Evolutionary conservation across 1,140 invertebrate species (phyloP).

Genomic region (Plectus sambesii): DNA sequence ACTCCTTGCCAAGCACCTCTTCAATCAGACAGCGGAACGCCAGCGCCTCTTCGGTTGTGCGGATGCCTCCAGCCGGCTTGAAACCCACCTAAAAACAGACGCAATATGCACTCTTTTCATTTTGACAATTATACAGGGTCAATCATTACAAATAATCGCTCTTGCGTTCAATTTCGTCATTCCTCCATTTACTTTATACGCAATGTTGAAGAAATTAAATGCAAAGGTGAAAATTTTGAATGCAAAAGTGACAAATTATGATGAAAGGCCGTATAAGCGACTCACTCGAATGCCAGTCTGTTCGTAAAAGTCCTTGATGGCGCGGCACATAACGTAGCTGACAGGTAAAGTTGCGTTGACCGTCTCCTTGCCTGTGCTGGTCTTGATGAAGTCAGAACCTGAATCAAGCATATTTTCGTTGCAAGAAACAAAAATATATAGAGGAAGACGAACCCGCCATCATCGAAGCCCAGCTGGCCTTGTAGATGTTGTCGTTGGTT

Average conservation of each 20-base stretch:
- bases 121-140: no score
- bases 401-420: constrained; percentile 1
- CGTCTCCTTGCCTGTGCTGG: constrained; percentile 91
- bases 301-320: constrained; percentile 69
- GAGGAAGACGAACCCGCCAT: no score
- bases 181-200: no score
- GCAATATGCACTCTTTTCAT: no score
- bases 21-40: constrained; percentile 74
- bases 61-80: constrained; percentile 91
- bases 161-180: no score
- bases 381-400: constrained; percentile 94
- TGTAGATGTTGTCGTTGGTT: constrained; percentile 75
- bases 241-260: constrained; percentile 1
- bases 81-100: no score
- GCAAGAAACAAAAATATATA: constrained; percentile 17
- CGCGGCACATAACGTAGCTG: constrained; percentile 82
- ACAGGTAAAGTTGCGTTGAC: constrained; percentile 83
- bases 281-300: constrained; percentile 52
- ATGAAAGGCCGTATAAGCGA: no score
- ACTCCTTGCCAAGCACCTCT: constrained; percentile 70
- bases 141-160: no score
- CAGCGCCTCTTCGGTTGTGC: constrained; percentile 70
- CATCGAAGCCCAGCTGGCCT: constrained; percentile 80
- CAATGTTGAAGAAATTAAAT: no score
- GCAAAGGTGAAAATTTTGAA: no score